Percentiles rank a stretch among this genome's conserved stretches.
Conservation (phyloP, 2,113 vertebrate species). For the Calcarius ornatus region DNA sequence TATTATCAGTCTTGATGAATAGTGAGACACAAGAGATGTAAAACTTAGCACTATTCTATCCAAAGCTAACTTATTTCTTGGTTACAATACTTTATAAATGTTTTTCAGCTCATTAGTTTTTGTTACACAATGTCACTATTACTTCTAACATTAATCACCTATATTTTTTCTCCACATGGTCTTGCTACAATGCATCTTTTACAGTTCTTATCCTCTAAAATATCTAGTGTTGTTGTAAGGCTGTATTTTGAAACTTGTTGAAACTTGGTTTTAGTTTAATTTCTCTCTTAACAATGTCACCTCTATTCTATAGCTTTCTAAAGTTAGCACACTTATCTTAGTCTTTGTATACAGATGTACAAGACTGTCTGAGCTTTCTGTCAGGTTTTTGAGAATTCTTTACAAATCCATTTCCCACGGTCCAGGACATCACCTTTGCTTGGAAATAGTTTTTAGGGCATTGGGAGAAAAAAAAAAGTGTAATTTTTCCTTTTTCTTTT, state of each 20-base stretch:
- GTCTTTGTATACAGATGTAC: neutral
- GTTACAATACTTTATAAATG: neutral
- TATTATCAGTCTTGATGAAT: neutral
- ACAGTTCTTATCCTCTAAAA: neutral
- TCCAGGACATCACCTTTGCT: fast-evolving
- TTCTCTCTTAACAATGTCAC: neutral
- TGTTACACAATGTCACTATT: neutral
- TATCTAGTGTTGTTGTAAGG: neutral
- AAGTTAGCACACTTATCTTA: neutral
- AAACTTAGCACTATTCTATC: neutral
- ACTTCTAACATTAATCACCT: neutral
- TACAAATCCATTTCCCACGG: neutral
- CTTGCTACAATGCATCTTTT: neutral
- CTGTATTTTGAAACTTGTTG: neutral
- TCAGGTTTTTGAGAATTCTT: neutral
- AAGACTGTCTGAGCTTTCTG: neutral
- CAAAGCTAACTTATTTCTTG: neutral
- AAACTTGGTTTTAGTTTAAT: neutral
- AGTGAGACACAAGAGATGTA: neutral
- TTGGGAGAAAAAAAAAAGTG: too few relatives aligned
- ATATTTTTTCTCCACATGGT: neutral
- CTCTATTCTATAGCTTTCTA: neutral
- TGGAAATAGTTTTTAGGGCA: neutral
- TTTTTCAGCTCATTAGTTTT: neutral
- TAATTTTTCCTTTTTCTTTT: neutral